Conservation (phyloP, 1,140 invertebrate species). For the Zaprionus vittiger region DNA sequence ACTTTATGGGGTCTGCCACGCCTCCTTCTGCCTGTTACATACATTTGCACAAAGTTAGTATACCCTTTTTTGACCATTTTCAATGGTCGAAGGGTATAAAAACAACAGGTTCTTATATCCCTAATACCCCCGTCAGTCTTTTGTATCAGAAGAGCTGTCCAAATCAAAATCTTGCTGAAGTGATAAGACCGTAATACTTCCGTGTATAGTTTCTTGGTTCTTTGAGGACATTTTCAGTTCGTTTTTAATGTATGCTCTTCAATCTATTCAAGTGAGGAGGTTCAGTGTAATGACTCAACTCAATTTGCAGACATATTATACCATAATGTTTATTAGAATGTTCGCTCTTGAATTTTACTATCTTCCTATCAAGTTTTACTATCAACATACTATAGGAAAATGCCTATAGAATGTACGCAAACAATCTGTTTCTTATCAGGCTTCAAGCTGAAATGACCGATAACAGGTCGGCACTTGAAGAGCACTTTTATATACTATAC, state of each 20-base stretch:
- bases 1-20: too few species aligned
- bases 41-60: too few species aligned
- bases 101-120: not conserved
- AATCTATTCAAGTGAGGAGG: too few species aligned
- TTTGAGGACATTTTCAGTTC: not conserved
- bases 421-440: not conserved
- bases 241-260: not conserved
- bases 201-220: too few species aligned
- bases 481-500: not conserved
- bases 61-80: too few species aligned
- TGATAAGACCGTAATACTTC: not conserved
- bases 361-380: not conserved
- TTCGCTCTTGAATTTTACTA: not conserved
- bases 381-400: not conserved
- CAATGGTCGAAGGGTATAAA: too few species aligned
- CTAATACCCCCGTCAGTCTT: not conserved
- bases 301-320: not conserved
- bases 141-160: not conserved
- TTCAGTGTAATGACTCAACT: not conserved
- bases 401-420: not conserved
- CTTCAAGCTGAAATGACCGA: not conserved
- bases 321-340: not conserved
- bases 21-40: too few species aligned
- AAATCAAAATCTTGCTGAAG: not conserved
- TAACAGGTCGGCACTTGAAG: not conserved